Evolutionary conservation across 37 sponge, comb jelly and placozoan genomes (phyloP), one percentile per base, ranked within the genome.

Genomic region (Spongilla lacustris): DNA sequence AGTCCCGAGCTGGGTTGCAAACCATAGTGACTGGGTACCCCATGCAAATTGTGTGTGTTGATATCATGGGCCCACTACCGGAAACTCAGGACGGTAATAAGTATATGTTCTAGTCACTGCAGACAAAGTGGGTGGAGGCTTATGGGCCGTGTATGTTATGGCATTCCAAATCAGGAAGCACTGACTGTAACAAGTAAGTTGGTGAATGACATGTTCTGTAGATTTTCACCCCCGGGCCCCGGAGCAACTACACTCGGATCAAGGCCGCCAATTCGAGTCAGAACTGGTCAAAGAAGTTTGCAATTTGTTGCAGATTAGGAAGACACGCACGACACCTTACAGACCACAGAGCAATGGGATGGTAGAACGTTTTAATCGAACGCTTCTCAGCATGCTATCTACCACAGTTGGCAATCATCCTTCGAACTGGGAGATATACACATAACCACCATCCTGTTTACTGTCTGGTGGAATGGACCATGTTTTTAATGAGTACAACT

Each of bases 261-360:
- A 81, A 34, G 82, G 82, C 25, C 2, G 35, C 3, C 69, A 81
- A 32, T 81, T 81, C 14, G 71, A 30, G 11, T 67, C 82, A 2
- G 34, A 81, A 2, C 26, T 84, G 66, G 2, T 82, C n/a, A 10
- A 37, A 5, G 83, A 69, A 6, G 31, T 33, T n/a, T 82, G 83
- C 73, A 69, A 82, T 5, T 41, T 82, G 4, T 73, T 82, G 21
- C 21, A n/a, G 36, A 71, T n/a, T 5, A 22, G 35, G 3, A 84
- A 84, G 76, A 84, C 84, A 23, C 22, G 68, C 32, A 84, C 76
- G 2, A 30, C 68, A 32, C 83, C 83, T 6, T 82, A 82, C 46
- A 73, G 37, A 34, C 83, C 83, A 0, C 83, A 71, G 36, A 71
- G 48, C 31, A 38, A 82, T 82, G 73, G 83, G 11, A 71, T 71